phyloP scores from a whole-genome alignment of 1,140 invertebrate genomes.

The Drosophila micromelanica region DNA sequence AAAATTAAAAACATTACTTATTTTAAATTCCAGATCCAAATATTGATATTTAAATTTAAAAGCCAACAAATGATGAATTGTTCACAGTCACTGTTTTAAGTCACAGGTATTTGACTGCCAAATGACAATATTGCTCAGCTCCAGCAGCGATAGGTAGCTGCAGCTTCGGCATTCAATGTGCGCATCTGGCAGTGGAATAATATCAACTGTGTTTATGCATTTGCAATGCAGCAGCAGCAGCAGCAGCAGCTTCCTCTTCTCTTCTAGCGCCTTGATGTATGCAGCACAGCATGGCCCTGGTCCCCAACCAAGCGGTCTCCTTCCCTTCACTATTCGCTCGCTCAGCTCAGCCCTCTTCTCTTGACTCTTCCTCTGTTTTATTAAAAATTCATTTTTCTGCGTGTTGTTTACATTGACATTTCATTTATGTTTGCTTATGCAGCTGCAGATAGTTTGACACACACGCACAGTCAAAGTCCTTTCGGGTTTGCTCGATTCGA shows the following conservation, averaged over 20 bases:
- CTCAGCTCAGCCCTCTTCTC: neutral
- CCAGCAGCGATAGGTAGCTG: neutral
- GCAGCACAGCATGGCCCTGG: conserved; percentile 34
- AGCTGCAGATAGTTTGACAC: conserved; percentile 42
- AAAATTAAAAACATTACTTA: too few species aligned
- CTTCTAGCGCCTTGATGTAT: conserved; percentile 62
- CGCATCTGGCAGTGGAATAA: conserved; percentile 77
- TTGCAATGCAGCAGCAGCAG: conserved; percentile 66
- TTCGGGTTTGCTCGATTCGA: conserved; percentile 42
- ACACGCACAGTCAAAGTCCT: conserved; percentile 36
- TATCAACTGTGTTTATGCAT: conserved; percentile 82
- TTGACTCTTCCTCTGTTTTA: conserved; percentile 32
- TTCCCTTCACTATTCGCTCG: neutral
- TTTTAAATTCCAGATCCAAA: too few species aligned
- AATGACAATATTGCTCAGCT: too few species aligned
- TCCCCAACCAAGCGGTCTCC: conserved; percentile 13
- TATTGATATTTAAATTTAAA: too few species aligned
- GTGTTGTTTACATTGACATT: conserved; percentile 65
- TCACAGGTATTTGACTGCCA: too few species aligned
- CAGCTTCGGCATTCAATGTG: conserved; percentile 59
- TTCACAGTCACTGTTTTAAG: too few species aligned
- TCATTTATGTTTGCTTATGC: conserved; percentile 60
- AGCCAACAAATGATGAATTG: too few species aligned
- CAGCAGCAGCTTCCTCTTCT: conserved; percentile 25
- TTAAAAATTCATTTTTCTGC: conserved; percentile 66